These are phyloP conservation scores for Zeuzera pyrina DNA, from an alignment of 2,888 invertebrate species.

Conservation along the genomic window DNA sequence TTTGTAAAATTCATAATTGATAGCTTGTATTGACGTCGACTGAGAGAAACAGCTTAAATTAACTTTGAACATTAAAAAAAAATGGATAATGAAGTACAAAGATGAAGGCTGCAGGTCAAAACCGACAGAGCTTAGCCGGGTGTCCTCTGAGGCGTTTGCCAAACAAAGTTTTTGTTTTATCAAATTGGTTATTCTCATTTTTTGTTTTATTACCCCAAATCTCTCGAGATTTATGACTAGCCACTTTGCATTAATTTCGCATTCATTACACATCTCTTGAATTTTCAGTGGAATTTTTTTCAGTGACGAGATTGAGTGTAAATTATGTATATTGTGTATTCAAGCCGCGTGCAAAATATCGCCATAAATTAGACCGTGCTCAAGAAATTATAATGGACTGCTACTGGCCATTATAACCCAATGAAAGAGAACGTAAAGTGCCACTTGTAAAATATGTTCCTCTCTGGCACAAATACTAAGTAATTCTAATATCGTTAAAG, in stretches of 20 bases:
- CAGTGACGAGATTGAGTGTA: slow-evolving; percentile 32
- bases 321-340: slow-evolving; percentile 32
- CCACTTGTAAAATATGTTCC: not conserved
- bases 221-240: slow-evolving; percentile 60
- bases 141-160: slow-evolving; percentile 52
- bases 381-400: slow-evolving; percentile 12
- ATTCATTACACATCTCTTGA: slow-evolving; percentile 61
- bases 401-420: slow-evolving; percentile 12
- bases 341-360: slow-evolving; percentile 21
- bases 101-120: slow-evolving; percentile 22
- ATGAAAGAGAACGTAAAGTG: not conserved
- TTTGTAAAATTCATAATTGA: too few relatives aligned
- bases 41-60: too few relatives aligned
- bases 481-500: not conserved
- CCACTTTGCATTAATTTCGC: slow-evolving; percentile 67
- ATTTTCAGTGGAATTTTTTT: slow-evolving; percentile 43
- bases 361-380: slow-evolving; percentile 14
- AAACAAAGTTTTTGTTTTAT: slow-evolving; percentile 66
- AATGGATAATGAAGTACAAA: too few relatives aligned
- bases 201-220: slow-evolving; percentile 62
- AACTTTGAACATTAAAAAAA: too few relatives aligned
- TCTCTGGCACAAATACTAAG: not conserved
- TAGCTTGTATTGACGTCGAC: too few relatives aligned
- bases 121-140: slow-evolving; percentile 18
- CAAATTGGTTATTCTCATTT: slow-evolving; percentile 65